Evolutionary conservation across 2,888 invertebrate species (phyloP).

Genomic region (Eristalis intricaria): DNA sequence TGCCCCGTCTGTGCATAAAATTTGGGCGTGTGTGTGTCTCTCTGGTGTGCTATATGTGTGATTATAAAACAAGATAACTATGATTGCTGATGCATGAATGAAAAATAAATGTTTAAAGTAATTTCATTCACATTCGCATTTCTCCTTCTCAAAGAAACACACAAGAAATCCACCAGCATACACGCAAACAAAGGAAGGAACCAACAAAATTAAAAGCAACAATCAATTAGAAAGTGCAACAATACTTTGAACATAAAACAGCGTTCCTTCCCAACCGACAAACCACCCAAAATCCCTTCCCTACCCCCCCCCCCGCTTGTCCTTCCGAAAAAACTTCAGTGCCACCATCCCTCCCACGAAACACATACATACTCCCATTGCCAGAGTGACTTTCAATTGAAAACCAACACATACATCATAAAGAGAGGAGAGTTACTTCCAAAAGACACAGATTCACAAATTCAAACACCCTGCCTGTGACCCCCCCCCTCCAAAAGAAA

Average conservation of each 20-base stretch:
- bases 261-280: background rate
- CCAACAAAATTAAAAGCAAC: background rate
- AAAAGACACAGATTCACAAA: background rate
- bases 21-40: background rate
- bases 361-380: background rate
- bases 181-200: background rate
- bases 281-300: background rate
- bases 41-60: background rate
- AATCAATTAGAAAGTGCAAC: slow-evolving; percentile 50
- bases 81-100: background rate
- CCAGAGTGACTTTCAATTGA: background rate
- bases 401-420: background rate
- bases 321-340: no score
- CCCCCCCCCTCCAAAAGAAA: background rate
- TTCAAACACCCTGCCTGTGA: background rate
- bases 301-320: no score
- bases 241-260: background rate
- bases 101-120: background rate
- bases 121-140: background rate
- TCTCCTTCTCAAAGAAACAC: background rate
- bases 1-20: background rate
- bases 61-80: background rate
- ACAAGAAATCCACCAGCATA: background rate
- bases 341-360: background rate
- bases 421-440: background rate